These are phyloP conservation scores for Ameiurus melas DNA, from an alignment of 2,113 vertebrate genomes.

Conservation along the genomic window DNA sequence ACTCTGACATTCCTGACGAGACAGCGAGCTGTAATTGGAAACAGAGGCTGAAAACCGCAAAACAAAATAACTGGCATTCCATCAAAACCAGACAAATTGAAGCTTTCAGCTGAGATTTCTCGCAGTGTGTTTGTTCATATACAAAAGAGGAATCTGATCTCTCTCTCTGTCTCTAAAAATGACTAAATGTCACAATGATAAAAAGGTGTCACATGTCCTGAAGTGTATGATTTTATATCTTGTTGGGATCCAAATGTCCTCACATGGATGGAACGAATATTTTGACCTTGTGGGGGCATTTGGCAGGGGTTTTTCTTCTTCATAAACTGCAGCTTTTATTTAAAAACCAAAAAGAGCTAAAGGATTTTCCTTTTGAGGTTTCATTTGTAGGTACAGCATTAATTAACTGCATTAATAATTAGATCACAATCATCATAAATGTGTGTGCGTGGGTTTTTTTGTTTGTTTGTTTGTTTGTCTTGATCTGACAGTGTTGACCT, in stretches of 20 bases:
- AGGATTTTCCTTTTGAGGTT: neutral
- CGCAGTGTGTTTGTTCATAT: conserved; percentile 19
- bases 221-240: neutral
- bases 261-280: neutral
- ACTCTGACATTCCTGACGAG: conserved; percentile 50
- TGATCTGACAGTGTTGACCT: neutral
- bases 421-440: neutral
- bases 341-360: neutral
- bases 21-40: conserved; percentile 48
- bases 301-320: neutral
- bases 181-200: neutral
- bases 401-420: neutral
- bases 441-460: neutral
- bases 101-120: conserved; percentile 29
- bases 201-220: neutral
- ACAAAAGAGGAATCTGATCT: conserved; percentile 36
- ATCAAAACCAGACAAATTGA: conserved; percentile 36
- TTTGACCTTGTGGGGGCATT: neutral
- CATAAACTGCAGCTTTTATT: neutral
- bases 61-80: conserved; percentile 34
- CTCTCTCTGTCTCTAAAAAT: neutral
- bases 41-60: conserved; percentile 49
- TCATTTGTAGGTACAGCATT: neutral
- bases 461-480: neutral
- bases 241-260: neutral